Evolutionary conservation across 2,888 invertebrate genomes (phyloP).

Genomic region (Tetropium fuscum): DNA sequence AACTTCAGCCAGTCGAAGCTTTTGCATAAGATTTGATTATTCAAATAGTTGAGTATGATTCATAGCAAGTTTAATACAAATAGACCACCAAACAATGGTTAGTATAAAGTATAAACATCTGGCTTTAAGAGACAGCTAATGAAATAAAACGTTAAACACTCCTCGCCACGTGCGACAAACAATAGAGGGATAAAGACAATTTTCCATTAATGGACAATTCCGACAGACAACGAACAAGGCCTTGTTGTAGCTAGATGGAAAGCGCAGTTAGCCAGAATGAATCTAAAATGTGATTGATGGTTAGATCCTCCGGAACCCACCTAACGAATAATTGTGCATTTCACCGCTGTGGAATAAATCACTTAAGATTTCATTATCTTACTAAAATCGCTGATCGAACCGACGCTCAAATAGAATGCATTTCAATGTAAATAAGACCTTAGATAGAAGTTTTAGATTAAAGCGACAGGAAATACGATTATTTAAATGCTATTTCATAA

Average conservation of each 20-base stretch:
- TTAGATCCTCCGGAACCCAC: not conserved
- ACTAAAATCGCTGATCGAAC: no score
- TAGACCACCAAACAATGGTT: constrained; percentile 30
- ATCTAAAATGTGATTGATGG: constrained; percentile 16
- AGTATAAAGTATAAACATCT: constrained; percentile 17
- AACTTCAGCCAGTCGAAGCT: no score
- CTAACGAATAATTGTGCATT: not conserved
- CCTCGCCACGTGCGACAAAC: constrained; percentile 41
- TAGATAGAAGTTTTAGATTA: not conserved
- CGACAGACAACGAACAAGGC: constrained; percentile 25
- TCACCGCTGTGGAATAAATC: constrained; percentile 1
- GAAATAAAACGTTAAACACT: constrained; percentile 32
- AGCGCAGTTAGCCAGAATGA: not conserved
- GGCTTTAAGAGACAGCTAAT: constrained; percentile 31
- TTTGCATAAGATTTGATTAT: no score
- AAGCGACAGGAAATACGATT: not conserved
- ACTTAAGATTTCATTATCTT: not conserved
- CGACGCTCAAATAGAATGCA: not conserved
- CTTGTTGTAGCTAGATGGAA: constrained; percentile 18
- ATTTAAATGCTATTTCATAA: no score
- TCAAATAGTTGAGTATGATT: no score
- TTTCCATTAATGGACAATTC: constrained; percentile 32
- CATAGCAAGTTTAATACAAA: constrained; percentile 34
- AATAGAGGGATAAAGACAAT: constrained; percentile 37
- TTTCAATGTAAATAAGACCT: constrained; percentile 2